Evolutionary conservation across 2,797 vertebrate genomes (phyloP), one percentile per base, ranked within the genome.

Genomic region (Melanotaenia parkinsoni): DNA sequence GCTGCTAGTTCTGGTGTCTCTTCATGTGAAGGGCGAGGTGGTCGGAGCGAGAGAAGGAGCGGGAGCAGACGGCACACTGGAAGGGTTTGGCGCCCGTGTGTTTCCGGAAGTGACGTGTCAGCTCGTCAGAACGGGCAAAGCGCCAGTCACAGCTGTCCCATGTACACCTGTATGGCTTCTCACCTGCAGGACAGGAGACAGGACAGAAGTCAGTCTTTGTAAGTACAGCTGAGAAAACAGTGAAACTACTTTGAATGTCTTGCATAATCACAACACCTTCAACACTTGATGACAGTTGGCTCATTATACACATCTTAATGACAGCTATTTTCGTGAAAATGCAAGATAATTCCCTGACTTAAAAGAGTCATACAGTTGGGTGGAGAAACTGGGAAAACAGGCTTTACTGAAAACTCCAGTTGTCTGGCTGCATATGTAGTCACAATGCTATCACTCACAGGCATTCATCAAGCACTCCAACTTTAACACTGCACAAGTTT

Each of bases 111-210:
- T 99, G 98, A 66, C 98, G 97, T 0, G 98, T 99, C 80, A 99
- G 93, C 91, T 99, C 98, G 0, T 99, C 98, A 0, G 98, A 99
- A 45, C 98, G 96, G 0, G 98, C 98, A 0, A 99, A 99, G 33
- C 98, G 94, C 98, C 98, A 99, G 94, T 99, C 97, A 0, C 98
- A 99, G 89, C 97, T 96, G 67, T 99, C 98, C 98, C 98, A 99
- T 1, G 96, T 97, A 84, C 98, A 99, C 89, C 96, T 96, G 95
- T 99, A 99, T 0, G 98, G 98, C 84, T 99, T 99, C 92, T 99
- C 98, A 86, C 98, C 98, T 99, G 93, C 0, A 87, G 51, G 38
- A 45, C 0, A 14, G 20, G 11, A 37, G 54, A 33, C 16, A 57
- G 33, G 50, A 33, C 16, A 57, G 33, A 22, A 74, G 14, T 3